Base-by-base conservation (phyloP, 2,797 vertebrate genomes). In the Characodon lateralis region DNA sequence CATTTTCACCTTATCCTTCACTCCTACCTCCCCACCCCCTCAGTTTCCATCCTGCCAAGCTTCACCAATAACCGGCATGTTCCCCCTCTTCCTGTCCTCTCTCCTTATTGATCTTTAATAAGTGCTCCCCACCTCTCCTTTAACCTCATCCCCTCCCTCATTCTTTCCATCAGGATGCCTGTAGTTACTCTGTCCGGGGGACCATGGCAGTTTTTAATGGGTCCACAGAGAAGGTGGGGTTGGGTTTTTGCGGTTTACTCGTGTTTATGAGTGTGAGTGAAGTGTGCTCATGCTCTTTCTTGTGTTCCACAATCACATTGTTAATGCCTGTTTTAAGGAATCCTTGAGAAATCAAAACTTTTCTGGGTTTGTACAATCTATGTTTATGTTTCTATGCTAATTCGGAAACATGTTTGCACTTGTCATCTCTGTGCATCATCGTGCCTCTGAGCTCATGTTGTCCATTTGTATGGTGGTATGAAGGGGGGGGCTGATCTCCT, bases 41-140 rank as follows among this genome's bases (percentile, higher is more conserved):
- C 80, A 48, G 82, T 87, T 82, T 89, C 83, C 78, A 76, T 73
- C 81, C 76, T 71, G 77, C 81, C 39, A 13, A 69, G 76, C 82
- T 71, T 72, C 75, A 72, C 69, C 78, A 61, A 74, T 56, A 71
- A 68, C 50, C 69, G 43, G 61, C 77, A 71, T 71, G 13, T 41
- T 72, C 73, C 66, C 84, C 76, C 77, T 81, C 84, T 84, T 77
- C 76, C 82, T 84, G 79, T 87, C 72, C 83, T 83, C 76, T 56
- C 76, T 50, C 58, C 79, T 92, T 91, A 94, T 91, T 94, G 93
- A 94, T 94, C 91, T 94, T 95, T 95, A 94, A 94, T 94, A 89
- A 92, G 90, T 75, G 5, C 16, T 81, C 78, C 82, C 89, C 78
- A 83, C 77, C 78, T 80, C 83, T 82, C 83, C 72, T 71, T 84